Conservation (phyloP, 2,888 invertebrate genomes). For the Hypselothyrea guttata region DNA sequence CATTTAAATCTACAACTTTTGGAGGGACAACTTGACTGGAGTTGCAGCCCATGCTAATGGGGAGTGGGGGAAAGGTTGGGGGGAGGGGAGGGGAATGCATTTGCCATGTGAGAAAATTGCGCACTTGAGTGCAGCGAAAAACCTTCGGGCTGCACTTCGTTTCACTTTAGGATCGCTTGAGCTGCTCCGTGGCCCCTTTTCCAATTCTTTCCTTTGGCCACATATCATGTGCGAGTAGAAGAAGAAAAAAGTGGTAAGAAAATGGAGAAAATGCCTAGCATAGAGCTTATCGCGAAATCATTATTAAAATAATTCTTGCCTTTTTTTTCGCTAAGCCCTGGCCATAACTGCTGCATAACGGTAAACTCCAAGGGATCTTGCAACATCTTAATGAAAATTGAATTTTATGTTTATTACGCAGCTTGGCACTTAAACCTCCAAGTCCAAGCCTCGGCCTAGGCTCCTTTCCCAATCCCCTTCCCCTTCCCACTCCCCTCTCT, state of each 20-base stretch:
- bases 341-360: constrained; percentile 50
- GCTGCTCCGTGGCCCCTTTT: neutral
- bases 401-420: constrained; percentile 77
- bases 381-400: constrained; percentile 75
- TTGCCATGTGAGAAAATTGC: constrained; percentile 76
- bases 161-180: constrained; percentile 23
- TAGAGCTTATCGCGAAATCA: constrained; percentile 76
- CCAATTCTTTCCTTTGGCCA: constrained; percentile 4
- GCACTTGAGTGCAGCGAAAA: constrained; percentile 59
- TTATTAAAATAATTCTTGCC: constrained; percentile 73
- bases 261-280: constrained; percentile 44
- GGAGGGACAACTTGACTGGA: constrained; percentile 79
- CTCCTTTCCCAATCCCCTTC: neutral
- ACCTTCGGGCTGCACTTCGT: constrained; percentile 48
- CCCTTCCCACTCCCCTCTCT: no score
- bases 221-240: constrained; percentile 4
- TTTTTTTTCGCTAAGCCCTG: constrained; percentile 55
- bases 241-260: no score
- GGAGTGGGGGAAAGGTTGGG: constrained; percentile 16
- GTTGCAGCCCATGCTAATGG: constrained; percentile 24
- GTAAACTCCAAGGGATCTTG: constrained; percentile 65
- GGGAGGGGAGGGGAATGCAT: constrained; percentile 24
- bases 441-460: neutral
- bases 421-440: constrained; percentile 43
- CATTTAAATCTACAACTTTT: constrained; percentile 78